Conservation (phyloP, 2,113 vertebrate species). For the Promerops cafer region DNA sequence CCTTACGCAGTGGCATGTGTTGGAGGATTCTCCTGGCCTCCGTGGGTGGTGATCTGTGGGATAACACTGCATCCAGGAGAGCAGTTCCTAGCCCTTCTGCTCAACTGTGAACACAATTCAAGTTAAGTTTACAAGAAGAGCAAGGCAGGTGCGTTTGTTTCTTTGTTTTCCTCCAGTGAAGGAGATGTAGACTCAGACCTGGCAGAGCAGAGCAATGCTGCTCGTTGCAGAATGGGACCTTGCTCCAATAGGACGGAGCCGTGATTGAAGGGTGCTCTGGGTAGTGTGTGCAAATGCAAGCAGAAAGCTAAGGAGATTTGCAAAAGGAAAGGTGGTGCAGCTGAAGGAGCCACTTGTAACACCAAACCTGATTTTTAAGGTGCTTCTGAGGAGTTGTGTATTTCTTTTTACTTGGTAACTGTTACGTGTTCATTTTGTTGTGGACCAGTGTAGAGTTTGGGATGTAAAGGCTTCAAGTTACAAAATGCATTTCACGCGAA, state of each 20-base stretch:
- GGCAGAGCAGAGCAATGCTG: accelerated
- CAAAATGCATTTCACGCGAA: not conserved
- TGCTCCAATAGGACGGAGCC: accelerated
- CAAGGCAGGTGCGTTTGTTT: accelerated
- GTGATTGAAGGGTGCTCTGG: accelerated
- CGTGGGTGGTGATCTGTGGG: accelerated
- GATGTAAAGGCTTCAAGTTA: not conserved
- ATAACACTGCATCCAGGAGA: not conserved
- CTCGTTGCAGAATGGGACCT: not conserved
- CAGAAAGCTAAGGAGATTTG: accelerated
- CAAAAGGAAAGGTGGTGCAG: not conserved
- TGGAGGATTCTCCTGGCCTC: not conserved
- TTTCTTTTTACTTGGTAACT: not conserved
- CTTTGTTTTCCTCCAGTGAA: not conserved
- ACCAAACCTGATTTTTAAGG: not conserved
- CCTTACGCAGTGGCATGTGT: accelerated
- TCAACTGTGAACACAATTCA: accelerated
- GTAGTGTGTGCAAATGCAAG: not conserved
- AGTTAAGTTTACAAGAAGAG: not conserved
- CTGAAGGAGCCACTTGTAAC: not conserved
- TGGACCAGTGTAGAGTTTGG: not conserved
- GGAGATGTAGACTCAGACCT: not conserved
- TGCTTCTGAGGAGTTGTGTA: not conserved
- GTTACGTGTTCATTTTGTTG: not conserved
- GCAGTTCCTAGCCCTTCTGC: not conserved